Conservation (phyloP, 2,888 invertebrate species). For the Dysmachus trigonus region DNA sequence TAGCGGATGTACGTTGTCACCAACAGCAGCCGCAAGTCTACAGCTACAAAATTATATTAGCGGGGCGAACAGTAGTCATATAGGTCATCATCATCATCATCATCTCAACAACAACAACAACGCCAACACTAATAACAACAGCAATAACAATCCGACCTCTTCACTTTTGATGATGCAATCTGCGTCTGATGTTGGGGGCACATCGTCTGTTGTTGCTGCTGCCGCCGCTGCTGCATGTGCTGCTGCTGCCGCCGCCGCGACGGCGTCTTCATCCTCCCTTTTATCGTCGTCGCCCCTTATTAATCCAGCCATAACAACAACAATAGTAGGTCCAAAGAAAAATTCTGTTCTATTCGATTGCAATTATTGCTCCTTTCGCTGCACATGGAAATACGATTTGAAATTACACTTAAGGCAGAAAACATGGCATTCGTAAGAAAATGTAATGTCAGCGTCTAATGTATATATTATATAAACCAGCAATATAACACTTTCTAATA, state of each 20-base stretch:
- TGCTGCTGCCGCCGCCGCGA: background rate
- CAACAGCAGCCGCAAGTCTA: constrained; percentile 55
- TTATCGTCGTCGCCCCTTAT: constrained; percentile 9
- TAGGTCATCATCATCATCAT: background rate
- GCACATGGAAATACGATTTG: constrained; percentile 64
- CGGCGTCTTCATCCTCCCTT: constrained; percentile 30
- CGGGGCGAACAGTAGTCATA: constrained; percentile 49
- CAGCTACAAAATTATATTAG: constrained; percentile 59
- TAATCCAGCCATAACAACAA: constrained; percentile 10
- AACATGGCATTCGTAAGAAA: constrained; percentile 65
- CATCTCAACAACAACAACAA: no score
- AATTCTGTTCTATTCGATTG: constrained; percentile 60
- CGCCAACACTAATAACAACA: constrained; percentile 40
- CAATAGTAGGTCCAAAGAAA: constrained; percentile 54
- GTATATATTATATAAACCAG: background rate
- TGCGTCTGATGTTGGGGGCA: background rate
- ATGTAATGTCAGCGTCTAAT: constrained; percentile 54
- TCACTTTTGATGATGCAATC: constrained; percentile 17
- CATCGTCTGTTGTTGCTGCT: constrained; percentile 5
- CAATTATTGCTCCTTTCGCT: constrained; percentile 62
- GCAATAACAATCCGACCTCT: constrained; percentile 38
- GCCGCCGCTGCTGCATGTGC: background rate
- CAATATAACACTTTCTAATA: background rate
- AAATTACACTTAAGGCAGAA: constrained; percentile 64
- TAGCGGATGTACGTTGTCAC: constrained; percentile 36